These are phyloP conservation scores for Melinaea menophilus DNA, from an alignment of 2,888 invertebrate genomes.

Conservation along the genomic window DNA sequence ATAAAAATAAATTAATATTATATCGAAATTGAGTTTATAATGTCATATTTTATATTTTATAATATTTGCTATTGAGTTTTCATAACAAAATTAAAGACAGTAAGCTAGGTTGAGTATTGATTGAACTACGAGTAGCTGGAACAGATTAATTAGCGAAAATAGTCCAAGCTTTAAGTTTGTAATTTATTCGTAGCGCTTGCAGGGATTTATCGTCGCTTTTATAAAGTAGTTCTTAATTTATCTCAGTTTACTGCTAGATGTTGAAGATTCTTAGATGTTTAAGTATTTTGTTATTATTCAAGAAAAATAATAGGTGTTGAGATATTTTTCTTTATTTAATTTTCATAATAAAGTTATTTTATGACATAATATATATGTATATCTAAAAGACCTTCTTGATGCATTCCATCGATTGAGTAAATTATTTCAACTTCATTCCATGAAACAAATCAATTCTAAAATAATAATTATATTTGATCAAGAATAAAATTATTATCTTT, in stretches of 20 bases:
- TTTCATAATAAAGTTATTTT: no score
- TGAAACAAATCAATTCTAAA: no score
- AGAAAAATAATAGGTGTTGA: no score
- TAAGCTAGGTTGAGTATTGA: not conserved
- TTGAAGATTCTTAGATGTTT: not conserved
- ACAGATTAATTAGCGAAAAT: conserved; percentile 3
- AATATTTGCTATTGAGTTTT: not conserved
- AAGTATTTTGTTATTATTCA: no score
- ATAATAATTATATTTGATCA: no score
- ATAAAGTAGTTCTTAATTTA: conserved; percentile 5
- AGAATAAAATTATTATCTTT: no score
- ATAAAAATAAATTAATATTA: no score
- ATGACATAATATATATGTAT: no score
- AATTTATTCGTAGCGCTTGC: conserved; percentile 3
- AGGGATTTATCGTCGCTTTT: conserved; percentile 4
- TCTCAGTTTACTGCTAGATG: conserved; percentile 1
- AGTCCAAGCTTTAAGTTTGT: not conserved
- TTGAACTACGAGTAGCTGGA: not conserved
- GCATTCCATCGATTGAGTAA: no score
- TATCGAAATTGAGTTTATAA: not conserved
- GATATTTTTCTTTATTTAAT: no score
- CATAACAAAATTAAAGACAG: not conserved
- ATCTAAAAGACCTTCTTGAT: no score
- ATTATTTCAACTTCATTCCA: no score
- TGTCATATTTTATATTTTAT: not conserved